Percentiles rank a stretch among this genome's conserved stretches.
Evolutionary conservation across 2,113 vertebrate species (phyloP).

Genomic region (Ibidorhyncha struthersii): DNA sequence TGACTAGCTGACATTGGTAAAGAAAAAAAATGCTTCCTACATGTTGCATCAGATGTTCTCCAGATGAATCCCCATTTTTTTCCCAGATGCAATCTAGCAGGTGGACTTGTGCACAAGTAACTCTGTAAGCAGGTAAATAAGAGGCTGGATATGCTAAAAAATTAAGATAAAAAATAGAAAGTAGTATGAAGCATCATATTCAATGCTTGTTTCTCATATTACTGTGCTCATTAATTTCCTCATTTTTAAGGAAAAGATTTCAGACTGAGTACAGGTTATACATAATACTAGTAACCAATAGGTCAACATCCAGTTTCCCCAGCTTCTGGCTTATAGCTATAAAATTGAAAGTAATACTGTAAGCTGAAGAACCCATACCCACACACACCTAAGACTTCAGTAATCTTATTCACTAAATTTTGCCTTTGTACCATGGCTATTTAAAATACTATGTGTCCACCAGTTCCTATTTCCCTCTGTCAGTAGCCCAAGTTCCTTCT

Average conservation of each 20-base stretch:
- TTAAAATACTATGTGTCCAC: not conserved
- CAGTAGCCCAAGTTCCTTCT: not conserved
- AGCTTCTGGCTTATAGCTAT: not conserved
- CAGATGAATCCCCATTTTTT: not conserved
- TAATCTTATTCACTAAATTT: not conserved
- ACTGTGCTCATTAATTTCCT: not conserved
- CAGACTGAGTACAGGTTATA: not conserved
- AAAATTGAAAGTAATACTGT: not conserved
- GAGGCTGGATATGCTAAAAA: not conserved
- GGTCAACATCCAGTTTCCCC: not conserved
- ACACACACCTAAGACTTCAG: not conserved
- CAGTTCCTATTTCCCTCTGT: not conserved
- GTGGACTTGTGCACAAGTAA: not conserved
- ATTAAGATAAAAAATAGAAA: not conserved
- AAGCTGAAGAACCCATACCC: not conserved
- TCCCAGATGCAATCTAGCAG: not conserved
- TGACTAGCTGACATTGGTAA: not conserved
- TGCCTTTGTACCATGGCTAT: not conserved
- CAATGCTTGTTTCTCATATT: not conserved
- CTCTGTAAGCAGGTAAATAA: not conserved
- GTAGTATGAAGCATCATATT: not conserved
- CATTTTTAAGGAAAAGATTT: not conserved
- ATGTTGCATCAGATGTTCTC: not conserved
- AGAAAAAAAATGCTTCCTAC: not conserved
- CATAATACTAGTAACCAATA: not conserved